Evolutionary conservation across 2,888 invertebrate species (phyloP), one percentile per base, ranked within the genome.

Genomic region (Polymixis lichenea): DNA sequence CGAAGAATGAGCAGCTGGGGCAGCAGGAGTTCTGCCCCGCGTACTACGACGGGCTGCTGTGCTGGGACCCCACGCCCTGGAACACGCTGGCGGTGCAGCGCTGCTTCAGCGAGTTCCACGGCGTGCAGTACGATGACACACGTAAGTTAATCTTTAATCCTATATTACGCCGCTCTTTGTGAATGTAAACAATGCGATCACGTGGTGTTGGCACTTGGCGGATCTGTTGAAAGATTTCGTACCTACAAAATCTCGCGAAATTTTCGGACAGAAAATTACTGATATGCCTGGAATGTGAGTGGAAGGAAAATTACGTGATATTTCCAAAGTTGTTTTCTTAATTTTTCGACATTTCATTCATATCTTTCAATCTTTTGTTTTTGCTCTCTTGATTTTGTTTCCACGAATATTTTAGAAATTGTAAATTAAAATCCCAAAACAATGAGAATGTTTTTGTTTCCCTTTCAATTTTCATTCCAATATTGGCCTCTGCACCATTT

Each of bases 31-130:
- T 91, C 91, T 98, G 98, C 91, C 97, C 97, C 75, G 97, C 97
- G 58, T 97, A 97, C 86, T 98, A 97, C 96, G 98, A 99, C 91
- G 97, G 97, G 7, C 95, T 98, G 77, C 96, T 98, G 55, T 99
- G 99, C 93, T 99, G 99, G 99, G 98, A 98, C 19, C 97, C 97
- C 5, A 98, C 98, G 3, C 96, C 97, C 0, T 97, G 97, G 81
- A 98, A 98, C 83, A 97, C 97, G 0, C 93, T 97, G 69, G 98
- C 98, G 2, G 95, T 97, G 46, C 97, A 98, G 85, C 97, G 98
- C 67, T 99, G 99, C 93, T 98, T 99, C 90, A 97, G 97, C 66
- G 98, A 98, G 89, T 96, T 99, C 77, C 97, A 98, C 86, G 98
- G 98, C 78, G 97, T 98, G 76, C 97, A 97, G 86, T 98, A 98